These are phyloP conservation scores for Pempheris klunzingeri DNA, from an alignment of 2,797 vertebrate genomes.

Conservation along the genomic window DNA sequence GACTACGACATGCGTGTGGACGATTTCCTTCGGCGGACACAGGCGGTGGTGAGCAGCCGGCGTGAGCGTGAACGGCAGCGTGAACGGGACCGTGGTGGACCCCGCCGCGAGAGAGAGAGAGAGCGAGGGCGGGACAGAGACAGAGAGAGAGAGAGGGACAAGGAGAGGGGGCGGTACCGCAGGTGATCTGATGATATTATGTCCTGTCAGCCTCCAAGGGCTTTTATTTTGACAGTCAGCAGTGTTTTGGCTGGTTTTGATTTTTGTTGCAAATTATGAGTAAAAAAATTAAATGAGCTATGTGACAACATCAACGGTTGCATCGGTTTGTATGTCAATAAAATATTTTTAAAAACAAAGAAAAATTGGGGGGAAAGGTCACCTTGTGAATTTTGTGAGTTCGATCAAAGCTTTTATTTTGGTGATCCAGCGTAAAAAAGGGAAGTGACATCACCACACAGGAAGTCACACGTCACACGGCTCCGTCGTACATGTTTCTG, in stretches of 20 bases:
- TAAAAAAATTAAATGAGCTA: slow-evolving; percentile 1
- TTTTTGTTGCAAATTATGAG: slow-evolving; percentile 22
- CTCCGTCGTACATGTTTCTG: background rate
- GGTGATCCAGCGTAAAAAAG: background rate
- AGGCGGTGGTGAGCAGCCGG: slow-evolving; percentile 95
- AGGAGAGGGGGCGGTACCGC: slow-evolving; percentile 94
- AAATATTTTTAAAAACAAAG: slow-evolving; percentile 14
- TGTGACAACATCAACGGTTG: slow-evolving; percentile 18
- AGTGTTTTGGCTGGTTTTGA: slow-evolving; percentile 8
- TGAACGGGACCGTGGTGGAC: slow-evolving; percentile 85
- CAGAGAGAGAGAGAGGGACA: slow-evolving; percentile 89
- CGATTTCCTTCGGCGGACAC: slow-evolving; percentile 96
- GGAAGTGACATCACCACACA: slow-evolving; percentile 34
- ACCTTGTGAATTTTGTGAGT: slow-evolving; percentile 14
- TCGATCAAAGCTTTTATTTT: slow-evolving; percentile 30
- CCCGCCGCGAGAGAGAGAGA: slow-evolving; percentile 73
- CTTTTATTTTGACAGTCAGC: slow-evolving; percentile 51
- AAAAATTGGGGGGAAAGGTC: too few species aligned
- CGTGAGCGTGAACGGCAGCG: slow-evolving; percentile 91
- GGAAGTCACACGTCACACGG: background rate
- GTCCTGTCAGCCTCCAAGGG: background rate
- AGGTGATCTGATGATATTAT: slow-evolving; percentile 82
- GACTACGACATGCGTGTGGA: slow-evolving; percentile 99
- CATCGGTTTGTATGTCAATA: slow-evolving; percentile 49
- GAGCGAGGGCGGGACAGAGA: slow-evolving; percentile 91